Percentiles rank a stretch among this genome's conserved stretches.
These are phyloP conservation scores for Eupithecia tripunctaria DNA, from an alignment of 2,888 invertebrate species.

Conservation along the genomic window DNA sequence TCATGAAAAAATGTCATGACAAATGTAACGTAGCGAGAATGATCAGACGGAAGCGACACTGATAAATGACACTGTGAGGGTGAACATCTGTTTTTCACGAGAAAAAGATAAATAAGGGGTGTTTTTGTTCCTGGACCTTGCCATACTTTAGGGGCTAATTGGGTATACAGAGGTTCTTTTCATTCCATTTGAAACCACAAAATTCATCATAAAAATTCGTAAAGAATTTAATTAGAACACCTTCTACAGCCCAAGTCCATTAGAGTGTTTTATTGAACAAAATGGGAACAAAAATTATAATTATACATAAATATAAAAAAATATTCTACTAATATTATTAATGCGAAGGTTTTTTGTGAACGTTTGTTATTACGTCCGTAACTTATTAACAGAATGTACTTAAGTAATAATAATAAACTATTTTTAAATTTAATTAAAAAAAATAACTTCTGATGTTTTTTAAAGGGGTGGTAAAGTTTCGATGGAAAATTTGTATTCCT, in stretches of 20 bases:
- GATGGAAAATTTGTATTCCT: too few relatives aligned
- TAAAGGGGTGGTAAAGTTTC: too few relatives aligned
- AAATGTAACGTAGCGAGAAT: constrained; percentile 63
- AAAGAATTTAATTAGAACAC: constrained; percentile 11
- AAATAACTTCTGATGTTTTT: too few relatives aligned
- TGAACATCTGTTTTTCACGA: constrained; percentile 72
- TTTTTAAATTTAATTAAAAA: too few relatives aligned
- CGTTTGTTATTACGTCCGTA: too few relatives aligned
- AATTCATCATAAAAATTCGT: constrained; percentile 11
- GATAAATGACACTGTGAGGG: constrained; percentile 66
- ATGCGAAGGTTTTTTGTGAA: too few relatives aligned
- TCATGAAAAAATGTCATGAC: constrained; percentile 59
- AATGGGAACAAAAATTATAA: too few relatives aligned
- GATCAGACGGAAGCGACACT: constrained; percentile 72
- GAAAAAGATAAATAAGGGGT: constrained; percentile 68
- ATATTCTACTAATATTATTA: too few relatives aligned
- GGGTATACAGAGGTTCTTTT: constrained; percentile 44
- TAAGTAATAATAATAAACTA: too few relatives aligned
- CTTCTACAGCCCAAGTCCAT: background rate
- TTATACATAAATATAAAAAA: too few relatives aligned
- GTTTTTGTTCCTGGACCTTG: constrained; percentile 58
- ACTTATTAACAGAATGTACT: too few relatives aligned
- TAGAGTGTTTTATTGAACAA: background rate
- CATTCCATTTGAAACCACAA: constrained; percentile 10
- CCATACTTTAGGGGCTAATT: constrained; percentile 52